A percentile compares a stretch with the other conserved stretches of the same genome.
Evolutionary conservation across 2,888 invertebrate genomes (phyloP).

Genomic region (Eristalis intricaria): DNA sequence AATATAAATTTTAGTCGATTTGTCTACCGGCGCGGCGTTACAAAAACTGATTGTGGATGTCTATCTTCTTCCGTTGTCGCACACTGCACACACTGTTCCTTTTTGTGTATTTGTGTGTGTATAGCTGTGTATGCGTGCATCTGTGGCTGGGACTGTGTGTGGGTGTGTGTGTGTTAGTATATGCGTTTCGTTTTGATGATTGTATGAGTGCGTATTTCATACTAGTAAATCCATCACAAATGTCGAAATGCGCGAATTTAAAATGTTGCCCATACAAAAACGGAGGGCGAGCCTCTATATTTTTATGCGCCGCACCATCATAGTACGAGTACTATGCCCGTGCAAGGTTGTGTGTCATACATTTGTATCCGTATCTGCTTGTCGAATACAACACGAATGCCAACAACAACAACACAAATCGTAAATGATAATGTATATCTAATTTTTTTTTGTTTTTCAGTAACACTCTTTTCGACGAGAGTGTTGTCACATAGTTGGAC

Average conservation of each 20-base stretch:
- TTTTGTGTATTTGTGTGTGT: background rate
- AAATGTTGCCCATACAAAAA: slow-evolving; percentile 56
- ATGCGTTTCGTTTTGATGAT: slow-evolving; percentile 35
- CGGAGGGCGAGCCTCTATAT: slow-evolving; percentile 69
- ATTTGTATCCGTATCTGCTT: slow-evolving; percentile 26
- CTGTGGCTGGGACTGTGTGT: background rate
- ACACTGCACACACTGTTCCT: slow-evolving; percentile 16
- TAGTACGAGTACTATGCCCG: slow-evolving; percentile 42
- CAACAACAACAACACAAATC: background rate
- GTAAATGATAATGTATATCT: background rate
- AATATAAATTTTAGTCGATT: slow-evolving; percentile 55
- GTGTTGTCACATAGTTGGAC: slow-evolving; percentile 17
- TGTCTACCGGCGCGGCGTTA: slow-evolving; percentile 70
- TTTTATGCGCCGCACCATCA: slow-evolving; percentile 57
- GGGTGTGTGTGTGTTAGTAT: slow-evolving; percentile 5
- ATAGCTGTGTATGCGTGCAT: background rate
- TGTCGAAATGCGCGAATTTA: slow-evolving; percentile 70
- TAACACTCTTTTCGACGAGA: background rate
- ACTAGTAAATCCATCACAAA: slow-evolving; percentile 65
- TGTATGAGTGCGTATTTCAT: slow-evolving; percentile 13
- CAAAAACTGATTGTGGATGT: slow-evolving; percentile 67
- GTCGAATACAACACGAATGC: background rate
- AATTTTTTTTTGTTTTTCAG: slow-evolving; percentile 17
- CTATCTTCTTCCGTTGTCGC: slow-evolving; percentile 57
- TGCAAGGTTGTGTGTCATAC: slow-evolving; percentile 31